Evolutionary conservation across 2,888 invertebrate species (phyloP), one percentile per base, ranked within the genome.

Genomic region (Platycheirus albimanus): DNA sequence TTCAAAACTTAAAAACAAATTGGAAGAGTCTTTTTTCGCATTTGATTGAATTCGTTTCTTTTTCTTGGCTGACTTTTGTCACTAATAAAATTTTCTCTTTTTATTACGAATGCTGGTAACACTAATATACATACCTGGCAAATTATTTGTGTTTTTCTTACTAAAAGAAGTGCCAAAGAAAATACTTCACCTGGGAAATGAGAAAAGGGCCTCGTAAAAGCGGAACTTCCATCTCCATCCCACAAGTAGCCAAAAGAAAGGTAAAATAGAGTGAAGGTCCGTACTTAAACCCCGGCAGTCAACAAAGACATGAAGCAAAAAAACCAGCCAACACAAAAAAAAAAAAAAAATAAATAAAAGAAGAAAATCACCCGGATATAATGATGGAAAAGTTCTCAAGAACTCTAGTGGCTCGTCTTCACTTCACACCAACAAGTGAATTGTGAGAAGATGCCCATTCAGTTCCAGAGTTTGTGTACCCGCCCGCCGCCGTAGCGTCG

Each of bases 101-200:
- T 17, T 24, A 8, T 33, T n/a, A n/a, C 30, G 8, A 33, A 33
- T 8, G n/a, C 38, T 61, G 61, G 61, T 45, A 30, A 61, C 61
- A n/a, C 10, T 3, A 33, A 41, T 61, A 8, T 8, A 45, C 43
- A 8, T 8, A 45, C 43, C 20, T 45, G 30, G 77, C 70, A 79
- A 74, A 69, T 76, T 58, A 70, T 76, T 71, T 66, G 70, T 76
- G 66, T 66, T 74, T 79, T 69, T 47, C 69, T 69, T 74, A 56
- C 30, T 13, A 56, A 43, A 54, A 61, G 45, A 64, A 61, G 45
- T 71, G 66, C 76, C 81, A 70, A 71, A 47, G 66, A 77, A 77
- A 81, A 77, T 61, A 77, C 66, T 81, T 71, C 38, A 70, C 75
- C 80, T 70, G 56, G 30, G 77, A 56, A 54, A 54, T 28, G 45